These are phyloP conservation scores for Rousettus madagascariensis DNA, from an alignment of 2,797 vertebrate species.

Conservation along the genomic window DNA sequence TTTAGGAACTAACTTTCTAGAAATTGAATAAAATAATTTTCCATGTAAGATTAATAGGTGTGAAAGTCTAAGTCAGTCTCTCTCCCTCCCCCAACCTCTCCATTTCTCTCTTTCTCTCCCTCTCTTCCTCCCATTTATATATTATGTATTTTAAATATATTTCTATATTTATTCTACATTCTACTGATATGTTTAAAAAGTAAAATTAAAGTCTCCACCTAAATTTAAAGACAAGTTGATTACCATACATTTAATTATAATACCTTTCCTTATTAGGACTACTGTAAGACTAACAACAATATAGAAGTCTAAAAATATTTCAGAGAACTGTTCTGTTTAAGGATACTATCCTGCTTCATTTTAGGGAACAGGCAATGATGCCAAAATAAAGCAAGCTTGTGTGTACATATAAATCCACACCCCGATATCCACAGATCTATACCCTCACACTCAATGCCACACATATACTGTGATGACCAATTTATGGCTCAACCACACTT, in stretches of 20 bases:
- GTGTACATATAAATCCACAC: neutral
- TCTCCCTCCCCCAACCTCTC: neutral
- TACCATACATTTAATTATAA: constrained; percentile 34
- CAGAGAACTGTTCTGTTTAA: constrained; percentile 8
- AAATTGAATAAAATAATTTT: constrained; percentile 37
- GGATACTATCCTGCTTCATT: constrained; percentile 20
- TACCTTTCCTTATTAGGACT: neutral
- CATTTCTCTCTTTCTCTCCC: neutral
- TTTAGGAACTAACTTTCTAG: neutral
- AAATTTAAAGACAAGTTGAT: constrained; percentile 55
- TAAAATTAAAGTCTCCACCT: constrained; percentile 34
- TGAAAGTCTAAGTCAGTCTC: neutral
- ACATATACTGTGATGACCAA: neutral
- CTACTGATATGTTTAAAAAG: constrained; percentile 22
- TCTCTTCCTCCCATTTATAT: neutral
- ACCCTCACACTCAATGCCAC: neutral
- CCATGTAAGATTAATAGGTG: neutral
- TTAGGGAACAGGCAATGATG: constrained; percentile 27
- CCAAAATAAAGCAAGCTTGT: constrained; percentile 4
- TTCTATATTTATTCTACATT: neutral
- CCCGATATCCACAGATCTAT: neutral
- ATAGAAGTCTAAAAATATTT: neutral
- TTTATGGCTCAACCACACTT: neutral
- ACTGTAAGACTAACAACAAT: constrained; percentile 29
- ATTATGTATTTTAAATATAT: neutral